Percentiles rank a stretch among this genome's conserved stretches.
Evolutionary conservation across 64 coral and sea anemone genomes (phyloP).

Genomic region (Actinia equina): DNA sequence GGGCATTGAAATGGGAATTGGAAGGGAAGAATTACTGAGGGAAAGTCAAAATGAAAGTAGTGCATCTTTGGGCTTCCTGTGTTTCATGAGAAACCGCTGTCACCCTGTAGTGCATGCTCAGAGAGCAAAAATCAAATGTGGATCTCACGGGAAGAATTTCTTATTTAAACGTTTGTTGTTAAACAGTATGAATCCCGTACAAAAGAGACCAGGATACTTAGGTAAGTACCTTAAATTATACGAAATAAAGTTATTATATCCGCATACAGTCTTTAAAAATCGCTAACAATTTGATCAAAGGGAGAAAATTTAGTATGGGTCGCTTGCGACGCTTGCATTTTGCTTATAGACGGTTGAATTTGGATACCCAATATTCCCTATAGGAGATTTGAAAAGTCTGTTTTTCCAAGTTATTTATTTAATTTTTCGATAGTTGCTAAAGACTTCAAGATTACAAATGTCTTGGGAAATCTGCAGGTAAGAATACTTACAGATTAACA

Average conservation of each 20-base stretch:
- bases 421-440: constrained; percentile 68
- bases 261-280: neutral
- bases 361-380: too few relatives aligned
- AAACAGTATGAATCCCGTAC: constrained; percentile 46
- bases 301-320: neutral
- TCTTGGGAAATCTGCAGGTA: constrained; percentile 97
- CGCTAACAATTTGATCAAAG: neutral
- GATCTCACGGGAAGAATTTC: neutral
- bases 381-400: too few relatives aligned
- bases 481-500: neutral
- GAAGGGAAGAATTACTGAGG: too few relatives aligned
- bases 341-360: too few relatives aligned
- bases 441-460: constrained; percentile 93
- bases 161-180: neutral
- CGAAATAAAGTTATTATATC: neutral
- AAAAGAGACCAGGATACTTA: constrained; percentile 54
- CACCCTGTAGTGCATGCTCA: neutral
- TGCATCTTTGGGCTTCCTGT: neutral
- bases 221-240: constrained; percentile 11
- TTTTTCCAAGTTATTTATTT: neutral
- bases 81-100: neutral
- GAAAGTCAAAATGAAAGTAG: too few relatives aligned
- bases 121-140: neutral
- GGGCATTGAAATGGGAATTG: too few relatives aligned
- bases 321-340: too few relatives aligned